phyloP scores from a whole-genome alignment of 2,888 invertebrate genomes.

The Caenorhabditis macrosperma region DNA sequence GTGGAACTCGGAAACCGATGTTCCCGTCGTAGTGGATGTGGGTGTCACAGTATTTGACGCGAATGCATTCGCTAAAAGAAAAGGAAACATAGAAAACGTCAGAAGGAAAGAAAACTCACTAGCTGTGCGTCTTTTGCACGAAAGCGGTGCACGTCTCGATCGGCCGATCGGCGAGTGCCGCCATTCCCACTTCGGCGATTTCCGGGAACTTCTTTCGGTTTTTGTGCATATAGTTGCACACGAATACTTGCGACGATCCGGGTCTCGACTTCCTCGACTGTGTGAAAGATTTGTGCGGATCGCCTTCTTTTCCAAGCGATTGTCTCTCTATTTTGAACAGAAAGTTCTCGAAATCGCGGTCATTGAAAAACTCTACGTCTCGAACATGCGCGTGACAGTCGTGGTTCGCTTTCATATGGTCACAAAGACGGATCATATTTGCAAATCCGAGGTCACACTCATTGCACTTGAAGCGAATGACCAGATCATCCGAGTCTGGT shows the following conservation, averaged over 20 bases:
- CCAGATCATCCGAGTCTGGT: not conserved
- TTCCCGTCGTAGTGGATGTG: conserved; percentile 49
- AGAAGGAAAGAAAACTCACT: conserved; percentile 21
- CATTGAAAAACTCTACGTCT: conserved; percentile 21
- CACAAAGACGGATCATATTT: conserved; percentile 26
- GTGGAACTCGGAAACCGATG: conserved; percentile 39
- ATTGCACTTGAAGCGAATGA: conserved; percentile 31
- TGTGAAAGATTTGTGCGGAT: not conserved
- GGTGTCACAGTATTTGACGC: conserved; percentile 43
- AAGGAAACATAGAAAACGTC: too few species aligned
- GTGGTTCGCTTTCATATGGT: conserved; percentile 38
- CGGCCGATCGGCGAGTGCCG: conserved; percentile 26
- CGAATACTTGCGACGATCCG: conserved; percentile 10
- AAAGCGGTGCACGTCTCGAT: conserved; percentile 37
- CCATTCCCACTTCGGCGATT: conserved; percentile 25
- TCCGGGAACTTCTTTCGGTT: conserved; percentile 14
- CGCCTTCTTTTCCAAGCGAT: not conserved
- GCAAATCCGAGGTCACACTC: conserved; percentile 40
- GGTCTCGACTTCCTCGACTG: conserved; percentile 14
- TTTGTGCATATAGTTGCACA: conserved; percentile 32
- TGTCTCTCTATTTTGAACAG: conserved; percentile 33
- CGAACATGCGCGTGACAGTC: conserved; percentile 29
- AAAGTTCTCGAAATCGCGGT: conserved; percentile 48
- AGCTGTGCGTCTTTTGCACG: conserved; percentile 37
- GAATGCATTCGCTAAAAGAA: conserved; percentile 45